Conservation (phyloP, 2,113 vertebrate genomes). For the Nothocercus julius region DNA sequence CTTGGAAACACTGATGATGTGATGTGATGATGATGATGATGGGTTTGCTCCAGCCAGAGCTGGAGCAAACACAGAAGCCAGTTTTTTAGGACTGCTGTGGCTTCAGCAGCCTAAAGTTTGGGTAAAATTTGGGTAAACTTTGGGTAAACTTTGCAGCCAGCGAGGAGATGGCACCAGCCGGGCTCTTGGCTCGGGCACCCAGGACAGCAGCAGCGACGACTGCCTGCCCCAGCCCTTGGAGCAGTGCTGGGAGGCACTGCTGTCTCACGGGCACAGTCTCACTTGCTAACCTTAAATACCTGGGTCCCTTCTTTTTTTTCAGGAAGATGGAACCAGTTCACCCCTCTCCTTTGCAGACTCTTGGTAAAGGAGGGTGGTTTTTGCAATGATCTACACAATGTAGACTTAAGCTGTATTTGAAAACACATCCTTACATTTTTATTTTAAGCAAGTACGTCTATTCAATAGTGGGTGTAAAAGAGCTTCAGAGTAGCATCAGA, state of each 20-base stretch:
- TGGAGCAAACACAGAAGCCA: too few relatives aligned
- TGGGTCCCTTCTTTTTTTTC: background rate
- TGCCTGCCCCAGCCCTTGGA: fast-evolving
- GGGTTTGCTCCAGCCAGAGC: too few relatives aligned
- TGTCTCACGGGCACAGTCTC: background rate
- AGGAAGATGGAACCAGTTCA: background rate
- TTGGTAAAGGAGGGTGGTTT: fast-evolving
- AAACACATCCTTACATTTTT: background rate
- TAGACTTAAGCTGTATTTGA: background rate
- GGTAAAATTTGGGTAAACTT: too few relatives aligned
- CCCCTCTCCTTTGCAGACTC: background rate
- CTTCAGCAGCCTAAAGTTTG: too few relatives aligned
- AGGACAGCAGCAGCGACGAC: fast-evolving
- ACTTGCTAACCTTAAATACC: background rate
- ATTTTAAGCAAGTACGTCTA: background rate
- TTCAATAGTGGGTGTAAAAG: background rate
- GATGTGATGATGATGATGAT: too few relatives aligned
- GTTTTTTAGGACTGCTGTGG: too few relatives aligned
- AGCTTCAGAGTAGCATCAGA: background rate
- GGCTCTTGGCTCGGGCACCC: too few relatives aligned
- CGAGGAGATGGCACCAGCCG: too few relatives aligned
- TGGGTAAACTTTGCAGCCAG: too few relatives aligned
- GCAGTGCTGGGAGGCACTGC: background rate
- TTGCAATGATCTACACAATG: background rate
- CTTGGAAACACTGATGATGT: too few relatives aligned